These are phyloP conservation scores for Lophura nycthemera DNA, from an alignment of 2,113 vertebrate species.

Conservation along the genomic window DNA sequence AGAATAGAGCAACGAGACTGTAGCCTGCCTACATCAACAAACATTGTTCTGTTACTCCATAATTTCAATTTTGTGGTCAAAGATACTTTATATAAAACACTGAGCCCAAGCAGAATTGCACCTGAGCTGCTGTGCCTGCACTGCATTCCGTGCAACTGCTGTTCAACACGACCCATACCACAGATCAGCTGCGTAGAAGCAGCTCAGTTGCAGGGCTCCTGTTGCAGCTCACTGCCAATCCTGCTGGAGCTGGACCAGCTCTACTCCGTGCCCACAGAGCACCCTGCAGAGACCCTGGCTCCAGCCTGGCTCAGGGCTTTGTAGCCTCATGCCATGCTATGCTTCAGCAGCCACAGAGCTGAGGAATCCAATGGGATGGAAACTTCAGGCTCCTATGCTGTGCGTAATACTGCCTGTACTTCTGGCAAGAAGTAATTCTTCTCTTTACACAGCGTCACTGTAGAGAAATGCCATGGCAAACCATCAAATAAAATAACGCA, in stretches of 20 bases:
- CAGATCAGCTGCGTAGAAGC: fast-evolving
- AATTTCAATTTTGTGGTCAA: not conserved
- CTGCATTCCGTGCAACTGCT: not conserved
- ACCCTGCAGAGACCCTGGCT: not conserved
- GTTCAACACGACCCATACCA: not conserved
- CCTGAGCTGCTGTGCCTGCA: not conserved
- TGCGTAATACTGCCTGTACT: not conserved
- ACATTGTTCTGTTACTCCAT: not conserved
- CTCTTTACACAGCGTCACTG: not conserved
- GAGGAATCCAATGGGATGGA: not conserved
- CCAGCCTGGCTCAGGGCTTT: not conserved
- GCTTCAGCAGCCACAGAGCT: not conserved
- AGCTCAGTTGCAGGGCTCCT: not conserved
- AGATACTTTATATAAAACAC: not conserved
- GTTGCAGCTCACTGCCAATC: not conserved
- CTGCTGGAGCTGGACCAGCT: not conserved
- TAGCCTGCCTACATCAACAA: not conserved
- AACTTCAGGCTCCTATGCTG: not conserved
- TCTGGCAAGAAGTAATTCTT: not conserved
- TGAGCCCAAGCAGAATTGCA: not conserved
- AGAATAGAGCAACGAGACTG: not conserved
- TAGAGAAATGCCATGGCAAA: not conserved
- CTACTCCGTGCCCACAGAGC: not conserved
- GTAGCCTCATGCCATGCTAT: not conserved
- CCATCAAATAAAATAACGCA: not conserved